Conservation (phyloP, 2,888 invertebrate genomes). For the Andrena haemorrhoa region DNA sequence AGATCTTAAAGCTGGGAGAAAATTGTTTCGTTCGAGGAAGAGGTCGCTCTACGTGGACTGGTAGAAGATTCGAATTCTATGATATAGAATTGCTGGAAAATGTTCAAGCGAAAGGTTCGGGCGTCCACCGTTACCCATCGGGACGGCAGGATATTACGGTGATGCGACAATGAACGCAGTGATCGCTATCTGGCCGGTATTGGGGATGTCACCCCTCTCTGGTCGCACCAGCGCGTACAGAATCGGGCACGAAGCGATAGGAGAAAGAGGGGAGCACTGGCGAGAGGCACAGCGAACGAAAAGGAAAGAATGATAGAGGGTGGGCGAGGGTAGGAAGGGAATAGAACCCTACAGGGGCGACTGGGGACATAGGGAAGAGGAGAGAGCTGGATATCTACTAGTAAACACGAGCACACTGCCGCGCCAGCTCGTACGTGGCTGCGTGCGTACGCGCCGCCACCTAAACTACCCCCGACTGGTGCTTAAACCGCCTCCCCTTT, state of each 20-base stretch:
- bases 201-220: conserved; percentile 58
- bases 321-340: not conserved
- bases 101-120: not conserved
- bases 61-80: too few species aligned
- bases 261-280: not conserved
- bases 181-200: conserved; percentile 78
- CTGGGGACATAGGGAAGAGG: conserved; percentile 13
- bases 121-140: conserved; percentile 10
- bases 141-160: conserved; percentile 74
- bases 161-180: conserved; percentile 81
- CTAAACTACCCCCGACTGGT: conserved; percentile 81
- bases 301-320: conserved; percentile 14
- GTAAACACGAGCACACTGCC: conserved; percentile 28
- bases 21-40: too few species aligned
- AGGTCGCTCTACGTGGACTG: too few species aligned
- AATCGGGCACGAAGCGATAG: conserved; percentile 38
- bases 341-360: not conserved
- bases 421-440: conserved; percentile 8
- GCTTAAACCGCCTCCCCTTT: conserved; percentile 80
- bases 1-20: too few species aligned
- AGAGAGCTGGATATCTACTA: conserved; percentile 21
- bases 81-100: not conserved
- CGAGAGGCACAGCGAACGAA: conserved; percentile 2
- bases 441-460: conserved; percentile 43
- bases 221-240: conserved; percentile 25